Base-by-base conservation (phyloP, 1,140 invertebrate species). In the Dendroctonus ponderosae region DNA sequence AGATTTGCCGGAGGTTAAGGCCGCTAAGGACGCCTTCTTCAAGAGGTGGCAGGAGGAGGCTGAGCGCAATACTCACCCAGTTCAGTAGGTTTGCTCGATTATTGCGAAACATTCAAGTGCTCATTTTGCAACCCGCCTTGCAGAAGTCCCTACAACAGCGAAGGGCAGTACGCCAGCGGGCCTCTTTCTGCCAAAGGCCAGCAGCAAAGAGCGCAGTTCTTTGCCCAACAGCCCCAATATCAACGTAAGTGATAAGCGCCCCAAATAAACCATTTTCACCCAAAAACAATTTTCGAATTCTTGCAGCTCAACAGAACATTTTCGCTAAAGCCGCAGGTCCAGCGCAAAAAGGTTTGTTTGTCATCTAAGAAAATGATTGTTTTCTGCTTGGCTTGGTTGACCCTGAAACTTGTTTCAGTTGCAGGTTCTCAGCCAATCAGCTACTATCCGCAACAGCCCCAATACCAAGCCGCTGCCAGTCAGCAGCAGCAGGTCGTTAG, bases 1-100 rank as follows among this genome's bases (percentile, higher is more conserved):
- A 63, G 86, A 87, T 69, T 82, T 82, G 0, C 82, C 82, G 3
- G 85, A 83, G 42, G 85, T 87, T 5, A 78, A 81, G 54, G 81
- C 80, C 53, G 86, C 85, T 58, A 84, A 85, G 68, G 81, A 86
- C 56, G 85, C 84, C 53, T 85, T 86, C 75, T 82, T 85, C 72
- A 81, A 80, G 67, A 80, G 84, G 9, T 87, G 85, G 86, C 78
- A 83, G 8, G 84, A 85, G 71, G 80, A 85, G 48, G 85, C 85
- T 43, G 83, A 80, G 62, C 80, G 84, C 41, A 79, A 79, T 65
- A 74, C 68, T 7, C 69, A 70, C 39, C 73, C 76, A 14, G 66
- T 75, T 46, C 46, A 67, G 75, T 76, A 70, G 71, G 76, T 72
- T 46, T 26, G 1, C 26, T 26, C 1, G 26, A 26, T 26, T 26